Percentiles rank a stretch among this genome's conserved stretches.
Evolutionary conservation across 1,140 invertebrate species (phyloP).

Genomic region (Penaeus vannamei): DNA sequence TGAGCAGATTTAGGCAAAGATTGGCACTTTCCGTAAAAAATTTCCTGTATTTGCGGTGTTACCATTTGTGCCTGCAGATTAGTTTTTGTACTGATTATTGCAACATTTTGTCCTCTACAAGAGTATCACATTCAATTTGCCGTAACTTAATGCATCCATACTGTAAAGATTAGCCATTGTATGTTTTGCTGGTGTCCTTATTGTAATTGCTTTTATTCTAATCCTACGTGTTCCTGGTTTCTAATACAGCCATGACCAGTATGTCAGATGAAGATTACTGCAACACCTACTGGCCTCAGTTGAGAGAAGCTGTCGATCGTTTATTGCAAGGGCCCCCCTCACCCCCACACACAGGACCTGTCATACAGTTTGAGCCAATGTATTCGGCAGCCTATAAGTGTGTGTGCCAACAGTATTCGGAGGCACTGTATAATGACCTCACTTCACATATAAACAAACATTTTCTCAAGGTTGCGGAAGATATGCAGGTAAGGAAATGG

Average conservation of each 20-base stretch:
- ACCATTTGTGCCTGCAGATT: no score
- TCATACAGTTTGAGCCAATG: constrained; percentile 61
- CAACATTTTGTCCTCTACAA: no score
- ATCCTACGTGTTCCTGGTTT: background rate
- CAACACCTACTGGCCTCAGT: constrained; percentile 56
- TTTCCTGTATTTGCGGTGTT: no score
- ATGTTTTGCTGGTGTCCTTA: no score
- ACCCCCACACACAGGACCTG: constrained; percentile 39
- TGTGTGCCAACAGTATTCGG: constrained; percentile 59
- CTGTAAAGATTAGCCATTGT: no score
- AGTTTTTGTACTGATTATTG: no score
- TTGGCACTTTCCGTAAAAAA: no score
- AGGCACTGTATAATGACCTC: constrained; percentile 55
- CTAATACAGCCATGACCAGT: constrained; percentile 26
- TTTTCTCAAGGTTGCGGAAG: constrained; percentile 42
- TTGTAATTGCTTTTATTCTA: background rate
- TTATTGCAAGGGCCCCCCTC: constrained; percentile 50
- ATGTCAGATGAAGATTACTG: constrained; percentile 54
- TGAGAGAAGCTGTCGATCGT: constrained; percentile 42
- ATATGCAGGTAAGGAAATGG: constrained; percentile 41
- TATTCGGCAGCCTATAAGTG: constrained; percentile 60
- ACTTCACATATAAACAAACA: constrained; percentile 51
- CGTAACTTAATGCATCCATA: no score
- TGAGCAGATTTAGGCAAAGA: no score
- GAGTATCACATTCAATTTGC: no score